Base-by-base conservation (phyloP, 2,888 invertebrate genomes). In the Oeneis ivallda region DNA sequence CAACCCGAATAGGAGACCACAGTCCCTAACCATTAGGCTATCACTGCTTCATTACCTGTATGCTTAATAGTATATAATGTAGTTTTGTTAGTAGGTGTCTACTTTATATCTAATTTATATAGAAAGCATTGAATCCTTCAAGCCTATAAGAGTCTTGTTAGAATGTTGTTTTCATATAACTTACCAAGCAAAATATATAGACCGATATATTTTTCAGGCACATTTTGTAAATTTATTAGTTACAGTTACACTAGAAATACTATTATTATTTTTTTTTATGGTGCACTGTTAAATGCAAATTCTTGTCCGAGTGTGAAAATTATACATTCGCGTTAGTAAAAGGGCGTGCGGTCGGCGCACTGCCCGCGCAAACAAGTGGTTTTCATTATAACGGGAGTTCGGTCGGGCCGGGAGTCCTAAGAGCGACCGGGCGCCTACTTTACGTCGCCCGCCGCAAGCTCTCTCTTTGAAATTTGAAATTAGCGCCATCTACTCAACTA, bases 331-430 rank as follows among this genome's bases (percentile, higher is more conserved):
- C 91, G 85, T 81, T 77, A 83, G 71, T 81, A 78, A 80, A 85
- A 87, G 89, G 89, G 90, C 90, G 87, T 87, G 91, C 89, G 86
- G 84, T 89, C 89, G 86, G 89, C 89, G 90, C 91, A 90, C 90
- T 89, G 90, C 90, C 89, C 86, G 73, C 69, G 67, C 87, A 89
- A 89, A 88, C 87, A 88, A 89, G 87, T 87, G 86, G 80, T 87
- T 81, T 79, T 75, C 77, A 86, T 86, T 89, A 89, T 91, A 91
- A 92, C 91, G 91, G 91, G 91, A 92, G 83, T 89, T 90, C 81
- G 19, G 56, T 39, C 56, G 56, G 83, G 87, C 83, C 84, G 79
- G 85, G 85, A 88, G 86, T 86, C 82, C 82, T 84, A 82, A n/a
- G n/a, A n/a, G n/a, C 78, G 75, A 79, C 79, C 82, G 75, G 79